Evolutionary conservation across 2,113 vertebrate species (phyloP).

Genomic region (Nycticorax nycticorax): DNA sequence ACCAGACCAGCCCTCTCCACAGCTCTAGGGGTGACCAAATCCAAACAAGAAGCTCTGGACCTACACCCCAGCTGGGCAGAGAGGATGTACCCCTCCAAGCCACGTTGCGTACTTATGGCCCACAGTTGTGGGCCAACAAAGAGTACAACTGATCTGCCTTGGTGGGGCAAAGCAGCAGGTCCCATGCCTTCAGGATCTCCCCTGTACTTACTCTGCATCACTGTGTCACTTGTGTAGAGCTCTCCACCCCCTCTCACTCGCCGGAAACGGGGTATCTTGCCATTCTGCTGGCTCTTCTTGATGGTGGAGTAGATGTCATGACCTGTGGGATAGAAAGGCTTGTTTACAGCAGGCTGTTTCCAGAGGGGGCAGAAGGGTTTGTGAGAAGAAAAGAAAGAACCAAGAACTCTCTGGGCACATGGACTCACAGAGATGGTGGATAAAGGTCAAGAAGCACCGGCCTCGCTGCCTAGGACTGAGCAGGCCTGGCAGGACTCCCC

Average conservation of each 20-base stretch:
- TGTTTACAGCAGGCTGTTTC: fast-evolving
- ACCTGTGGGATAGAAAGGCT: background rate
- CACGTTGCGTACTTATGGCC: background rate
- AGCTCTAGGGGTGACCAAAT: background rate
- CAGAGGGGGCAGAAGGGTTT: background rate
- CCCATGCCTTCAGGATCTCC: fast-evolving
- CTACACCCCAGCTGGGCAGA: background rate
- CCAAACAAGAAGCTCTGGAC: background rate
- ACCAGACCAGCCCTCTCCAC: fast-evolving
- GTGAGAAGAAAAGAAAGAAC: background rate
- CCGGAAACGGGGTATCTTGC: constrained; percentile 76
- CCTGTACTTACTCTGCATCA: constrained; percentile 75
- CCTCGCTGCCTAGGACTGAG: background rate
- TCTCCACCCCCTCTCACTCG: constrained; percentile 66
- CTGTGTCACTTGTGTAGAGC: constrained; percentile 74
- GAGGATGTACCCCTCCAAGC: background rate
- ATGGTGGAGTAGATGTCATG: constrained; percentile 77
- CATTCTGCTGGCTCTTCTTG: constrained; percentile 74
- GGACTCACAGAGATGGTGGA: background rate
- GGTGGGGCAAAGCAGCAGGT: background rate
- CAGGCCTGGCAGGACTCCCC: background rate
- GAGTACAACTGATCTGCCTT: background rate
- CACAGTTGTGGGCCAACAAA: background rate
- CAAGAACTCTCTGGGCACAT: fast-evolving
- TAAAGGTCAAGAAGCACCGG: background rate